Conservation (phyloP, 1,140 invertebrate species). For the Neuroterus valhalla region DNA sequence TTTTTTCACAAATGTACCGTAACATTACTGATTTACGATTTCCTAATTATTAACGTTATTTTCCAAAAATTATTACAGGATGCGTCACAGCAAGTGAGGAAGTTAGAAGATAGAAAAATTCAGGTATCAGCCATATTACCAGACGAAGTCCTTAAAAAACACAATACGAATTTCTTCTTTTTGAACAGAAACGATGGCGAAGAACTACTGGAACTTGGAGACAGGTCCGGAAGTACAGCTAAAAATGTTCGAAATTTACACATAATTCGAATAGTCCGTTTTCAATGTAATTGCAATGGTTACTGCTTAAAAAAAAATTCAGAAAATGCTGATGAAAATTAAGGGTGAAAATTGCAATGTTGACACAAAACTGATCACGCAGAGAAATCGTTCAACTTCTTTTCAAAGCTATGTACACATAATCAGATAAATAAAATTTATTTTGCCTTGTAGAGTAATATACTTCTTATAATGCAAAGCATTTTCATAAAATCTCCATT, state of each 20-base stretch:
- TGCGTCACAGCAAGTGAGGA: conserved; percentile 19
- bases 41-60: background rate
- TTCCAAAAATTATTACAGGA: conserved; percentile 24
- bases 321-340: background rate
- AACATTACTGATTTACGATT: no score
- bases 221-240: conserved; percentile 42
- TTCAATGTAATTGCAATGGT: conserved; percentile 50
- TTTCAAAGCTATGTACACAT: background rate
- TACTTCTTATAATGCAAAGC: no score
- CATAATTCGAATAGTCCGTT: conserved; percentile 53
- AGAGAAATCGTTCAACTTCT: background rate
- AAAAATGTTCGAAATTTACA: conserved; percentile 59
- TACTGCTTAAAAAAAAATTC: conserved; percentile 32
- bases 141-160: conserved; percentile 43
- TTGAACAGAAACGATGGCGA: conserved; percentile 53
- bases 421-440: conserved; percentile 26
- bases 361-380: background rate
- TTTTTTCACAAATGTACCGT: no score
- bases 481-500: no score
- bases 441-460: background rate
- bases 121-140: conserved; percentile 46
- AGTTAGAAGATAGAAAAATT: conserved; percentile 33
- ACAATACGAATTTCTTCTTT: conserved; percentile 56
- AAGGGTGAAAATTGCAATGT: background rate
- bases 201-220: conserved; percentile 50